Percentiles rank a stretch among this genome's conserved stretches.
phyloP scores from a whole-genome alignment of 2,797 vertebrate species.

The Galagoides demidoff region DNA sequence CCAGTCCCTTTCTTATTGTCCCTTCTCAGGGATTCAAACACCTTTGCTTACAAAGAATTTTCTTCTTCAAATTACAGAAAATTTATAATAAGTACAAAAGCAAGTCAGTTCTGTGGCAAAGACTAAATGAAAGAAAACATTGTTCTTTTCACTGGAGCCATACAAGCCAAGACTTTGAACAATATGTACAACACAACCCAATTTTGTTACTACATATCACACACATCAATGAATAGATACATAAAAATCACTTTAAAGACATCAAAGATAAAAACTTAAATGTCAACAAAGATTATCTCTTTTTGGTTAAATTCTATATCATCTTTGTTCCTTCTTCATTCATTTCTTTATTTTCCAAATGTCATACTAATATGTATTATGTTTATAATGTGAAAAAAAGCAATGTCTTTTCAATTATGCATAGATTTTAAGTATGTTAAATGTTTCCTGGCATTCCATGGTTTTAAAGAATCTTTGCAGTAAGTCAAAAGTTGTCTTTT shows the following conservation, averaged over 20 bases:
- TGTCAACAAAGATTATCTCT: background rate
- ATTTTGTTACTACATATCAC: background rate
- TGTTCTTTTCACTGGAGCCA: background rate
- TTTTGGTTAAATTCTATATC: constrained; percentile 1
- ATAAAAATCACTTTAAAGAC: background rate
- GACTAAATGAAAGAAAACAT: background rate
- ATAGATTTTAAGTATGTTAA: constrained; percentile 42
- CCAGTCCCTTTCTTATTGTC: no score
- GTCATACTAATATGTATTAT: background rate
- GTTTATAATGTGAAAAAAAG: constrained; percentile 19
- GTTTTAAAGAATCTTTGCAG: background rate
- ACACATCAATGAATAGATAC: background rate
- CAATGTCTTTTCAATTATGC: background rate
- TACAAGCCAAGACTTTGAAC: constrained; percentile 14
- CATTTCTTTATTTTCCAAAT: constrained; percentile 53
- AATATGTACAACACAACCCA: background rate
- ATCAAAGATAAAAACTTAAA: constrained; percentile 31
- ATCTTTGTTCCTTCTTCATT: background rate
- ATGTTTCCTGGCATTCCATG: background rate
- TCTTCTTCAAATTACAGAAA: constrained; percentile 18
- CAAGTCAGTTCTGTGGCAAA: background rate
- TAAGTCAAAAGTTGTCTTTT: constrained; percentile 45
- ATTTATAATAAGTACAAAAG: constrained; percentile 52
- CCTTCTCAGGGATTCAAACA: background rate
- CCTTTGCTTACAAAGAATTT: constrained; percentile 29